These are phyloP conservation scores for Sinelater perroti DNA, from an alignment of 2,888 invertebrate species.

Conservation along the genomic window DNA sequence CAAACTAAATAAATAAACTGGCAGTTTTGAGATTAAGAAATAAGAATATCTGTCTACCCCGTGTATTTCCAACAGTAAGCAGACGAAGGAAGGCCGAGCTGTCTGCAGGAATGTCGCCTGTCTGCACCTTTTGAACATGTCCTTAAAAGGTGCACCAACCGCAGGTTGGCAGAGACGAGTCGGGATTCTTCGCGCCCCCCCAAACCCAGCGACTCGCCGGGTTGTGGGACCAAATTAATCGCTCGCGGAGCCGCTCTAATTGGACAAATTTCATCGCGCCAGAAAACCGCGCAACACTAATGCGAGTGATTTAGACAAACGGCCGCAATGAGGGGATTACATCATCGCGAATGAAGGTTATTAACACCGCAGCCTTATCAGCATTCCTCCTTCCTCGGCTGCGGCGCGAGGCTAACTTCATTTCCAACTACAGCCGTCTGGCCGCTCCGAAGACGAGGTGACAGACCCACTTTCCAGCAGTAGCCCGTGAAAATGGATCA, in stretches of 20 bases:
- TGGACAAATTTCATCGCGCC: background rate
- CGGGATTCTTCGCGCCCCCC: too few relatives aligned
- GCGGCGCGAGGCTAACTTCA: background rate
- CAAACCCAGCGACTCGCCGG: too few relatives aligned
- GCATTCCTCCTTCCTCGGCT: background rate
- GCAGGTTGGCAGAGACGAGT: too few relatives aligned
- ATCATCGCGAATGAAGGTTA: conserved; percentile 25
- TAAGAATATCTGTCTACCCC: too few relatives aligned
- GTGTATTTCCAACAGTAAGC: too few relatives aligned
- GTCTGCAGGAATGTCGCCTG: too few relatives aligned
- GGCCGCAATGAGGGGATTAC: conserved; percentile 10
- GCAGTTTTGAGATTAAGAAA: too few relatives aligned
- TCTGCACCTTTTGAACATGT: conserved; percentile 1
- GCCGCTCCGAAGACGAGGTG: conserved; percentile 6
- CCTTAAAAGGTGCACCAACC: conserved; percentile 28
- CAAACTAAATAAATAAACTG: too few relatives aligned
- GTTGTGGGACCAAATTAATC: too few relatives aligned
- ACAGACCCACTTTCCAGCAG: conserved; percentile 18
- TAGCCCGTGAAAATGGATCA: too few relatives aligned
- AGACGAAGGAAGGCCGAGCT: too few relatives aligned
- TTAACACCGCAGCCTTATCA: conserved; percentile 1
- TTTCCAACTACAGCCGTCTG: background rate
- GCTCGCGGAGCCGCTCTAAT: background rate
- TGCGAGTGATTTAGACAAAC: conserved; percentile 18
- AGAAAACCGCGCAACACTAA: conserved; percentile 18